Evolutionary conservation across 2,888 invertebrate species (phyloP).

Genomic region (Onchidella celtica): DNA sequence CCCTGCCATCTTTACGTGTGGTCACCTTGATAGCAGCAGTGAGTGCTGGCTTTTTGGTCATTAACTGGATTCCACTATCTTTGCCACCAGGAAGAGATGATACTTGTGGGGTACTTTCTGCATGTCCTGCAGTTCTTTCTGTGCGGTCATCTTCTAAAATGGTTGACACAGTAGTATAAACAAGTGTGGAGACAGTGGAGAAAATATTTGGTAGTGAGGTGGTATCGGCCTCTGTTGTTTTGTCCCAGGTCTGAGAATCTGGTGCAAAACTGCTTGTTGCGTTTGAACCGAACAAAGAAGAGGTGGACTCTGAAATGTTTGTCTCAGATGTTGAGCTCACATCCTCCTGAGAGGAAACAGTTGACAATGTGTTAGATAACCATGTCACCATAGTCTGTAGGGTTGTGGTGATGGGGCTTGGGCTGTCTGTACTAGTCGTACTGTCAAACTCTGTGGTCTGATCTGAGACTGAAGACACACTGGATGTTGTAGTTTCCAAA

Average conservation of each 20-base stretch:
- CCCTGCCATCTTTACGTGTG: neutral
- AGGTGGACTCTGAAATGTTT: too few relatives aligned
- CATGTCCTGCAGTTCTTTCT: neutral
- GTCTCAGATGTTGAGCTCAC: too few relatives aligned
- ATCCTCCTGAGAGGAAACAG: too few relatives aligned
- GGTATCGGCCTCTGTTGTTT: neutral
- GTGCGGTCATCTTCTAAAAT: conserved; percentile 2
- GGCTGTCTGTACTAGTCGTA: too few relatives aligned
- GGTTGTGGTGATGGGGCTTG: conserved; percentile 1
- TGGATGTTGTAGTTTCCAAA: neutral
- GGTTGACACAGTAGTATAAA: neutral
- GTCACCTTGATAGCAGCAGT: neutral
- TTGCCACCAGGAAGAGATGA: neutral
- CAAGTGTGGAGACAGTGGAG: neutral
- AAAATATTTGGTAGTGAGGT: neutral
- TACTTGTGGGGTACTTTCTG: neutral
- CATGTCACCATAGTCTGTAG: conserved; percentile 34
- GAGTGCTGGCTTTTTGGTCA: neutral
- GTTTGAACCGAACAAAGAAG: too few relatives aligned
- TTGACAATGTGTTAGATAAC: conserved; percentile 42
- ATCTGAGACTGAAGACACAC: neutral
- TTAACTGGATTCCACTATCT: neutral
- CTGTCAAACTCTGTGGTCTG: neutral
- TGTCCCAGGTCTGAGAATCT: too few relatives aligned
- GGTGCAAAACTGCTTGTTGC: neutral